A percentile compares a stretch with the other conserved stretches of the same genome.
Evolutionary conservation across 1,140 invertebrate species (phyloP).

Genomic region (Ectropis grisescens): DNA sequence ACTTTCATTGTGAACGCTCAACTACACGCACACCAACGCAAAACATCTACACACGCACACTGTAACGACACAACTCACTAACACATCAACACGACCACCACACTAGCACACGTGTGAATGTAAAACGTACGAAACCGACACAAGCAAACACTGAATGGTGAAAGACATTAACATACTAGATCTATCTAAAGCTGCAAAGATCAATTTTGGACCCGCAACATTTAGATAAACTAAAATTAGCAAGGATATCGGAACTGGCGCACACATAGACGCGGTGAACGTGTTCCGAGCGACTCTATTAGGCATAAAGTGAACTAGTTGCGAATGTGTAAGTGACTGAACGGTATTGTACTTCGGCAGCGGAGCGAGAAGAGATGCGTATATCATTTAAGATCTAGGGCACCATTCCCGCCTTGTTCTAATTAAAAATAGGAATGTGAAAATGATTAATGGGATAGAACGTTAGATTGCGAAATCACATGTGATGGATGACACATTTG

Average conservation of each 20-base stretch:
- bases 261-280: slow-evolving; percentile 11
- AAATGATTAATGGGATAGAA: slow-evolving; percentile 15
- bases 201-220: slow-evolving; percentile 12
- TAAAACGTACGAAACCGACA: too few relatives aligned
- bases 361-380: slow-evolving; percentile 55
- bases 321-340: slow-evolving; percentile 32
- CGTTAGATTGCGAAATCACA: too few relatives aligned
- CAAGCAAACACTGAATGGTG: slow-evolving; percentile 16
- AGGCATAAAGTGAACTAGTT: neutral
- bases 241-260: too few relatives aligned
- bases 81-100: neutral
- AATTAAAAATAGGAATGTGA: slow-evolving; percentile 28
- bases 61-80: slow-evolving; percentile 11
- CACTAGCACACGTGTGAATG: too few relatives aligned
- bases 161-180: slow-evolving; percentile 25
- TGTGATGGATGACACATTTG: too few relatives aligned
- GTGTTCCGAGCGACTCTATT: too few relatives aligned
- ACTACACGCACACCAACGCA: slow-evolving; percentile 28
- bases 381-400: slow-evolving; percentile 51
- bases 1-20: slow-evolving; percentile 63
- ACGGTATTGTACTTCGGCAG: slow-evolving; percentile 47
- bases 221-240: too few relatives aligned
- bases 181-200: slow-evolving; percentile 9
- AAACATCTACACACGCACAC: slow-evolving; percentile 12
- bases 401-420: slow-evolving; percentile 38